A percentile compares a stretch with the other conserved stretches of the same genome.
Evolutionary conservation across 2,888 invertebrate genomes (phyloP).

Genomic region (Lymantria monacha): DNA sequence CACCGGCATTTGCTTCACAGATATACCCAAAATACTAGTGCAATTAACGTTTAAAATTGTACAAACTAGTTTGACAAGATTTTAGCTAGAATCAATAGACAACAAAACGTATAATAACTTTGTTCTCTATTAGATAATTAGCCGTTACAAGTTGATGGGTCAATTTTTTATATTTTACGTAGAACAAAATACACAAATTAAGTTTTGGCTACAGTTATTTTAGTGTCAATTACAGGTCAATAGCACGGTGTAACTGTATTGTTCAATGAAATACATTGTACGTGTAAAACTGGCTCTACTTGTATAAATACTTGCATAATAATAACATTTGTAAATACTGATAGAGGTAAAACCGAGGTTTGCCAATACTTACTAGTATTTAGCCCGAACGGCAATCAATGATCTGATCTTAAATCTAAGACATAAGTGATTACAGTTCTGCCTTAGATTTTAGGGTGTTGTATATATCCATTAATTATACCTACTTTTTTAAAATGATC

Average conservation of each 20-base stretch:
- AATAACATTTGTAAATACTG: no score
- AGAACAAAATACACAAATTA: conserved; percentile 58
- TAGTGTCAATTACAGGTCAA: conserved; percentile 66
- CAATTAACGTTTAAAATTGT: conserved; percentile 14
- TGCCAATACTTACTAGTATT: no score
- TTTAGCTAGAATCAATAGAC: conserved; percentile 7
- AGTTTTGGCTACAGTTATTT: conserved; percentile 73
- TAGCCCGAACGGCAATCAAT: no score
- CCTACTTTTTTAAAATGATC: no score
- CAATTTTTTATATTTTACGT: conserved; percentile 51
- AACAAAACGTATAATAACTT: conserved; percentile 20
- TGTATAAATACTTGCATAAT: background rate
- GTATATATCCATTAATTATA: no score
- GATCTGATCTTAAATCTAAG: no score
- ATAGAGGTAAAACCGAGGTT: no score
- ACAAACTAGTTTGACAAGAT: conserved; percentile 18
- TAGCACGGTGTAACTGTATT: conserved; percentile 50
- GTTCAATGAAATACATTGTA: conserved; percentile 36
- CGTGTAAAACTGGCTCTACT: conserved; percentile 6
- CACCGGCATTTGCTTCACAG: conserved; percentile 9
- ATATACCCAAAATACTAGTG: conserved; percentile 3
- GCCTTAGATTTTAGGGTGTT: no score
- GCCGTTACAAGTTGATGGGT: conserved; percentile 38
- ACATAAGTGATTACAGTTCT: no score
- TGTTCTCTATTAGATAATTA: conserved; percentile 8